phyloP scores from a whole-genome alignment of 2,888 invertebrate genomes.

The Empis stercorea region DNA sequence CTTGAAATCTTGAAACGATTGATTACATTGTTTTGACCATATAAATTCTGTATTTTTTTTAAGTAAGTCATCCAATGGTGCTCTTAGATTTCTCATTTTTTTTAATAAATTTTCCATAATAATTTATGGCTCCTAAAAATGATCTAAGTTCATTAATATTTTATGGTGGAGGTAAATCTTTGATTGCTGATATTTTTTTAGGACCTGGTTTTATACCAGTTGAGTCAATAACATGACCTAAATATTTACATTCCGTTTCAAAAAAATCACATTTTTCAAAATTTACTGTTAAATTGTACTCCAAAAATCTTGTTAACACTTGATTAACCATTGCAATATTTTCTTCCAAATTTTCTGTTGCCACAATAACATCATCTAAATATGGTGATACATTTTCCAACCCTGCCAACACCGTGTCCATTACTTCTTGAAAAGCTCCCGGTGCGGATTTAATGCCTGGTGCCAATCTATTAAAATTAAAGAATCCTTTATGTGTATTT shows the following conservation, averaged over 20 bases:
- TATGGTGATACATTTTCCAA: constrained; percentile 8
- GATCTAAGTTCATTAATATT: constrained; percentile 6
- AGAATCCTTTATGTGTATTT: constrained; percentile 11
- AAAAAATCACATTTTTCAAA: constrained; percentile 11
- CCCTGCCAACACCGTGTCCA: constrained; percentile 11
- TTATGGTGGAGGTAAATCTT: constrained; percentile 4
- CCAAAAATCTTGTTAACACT: constrained; percentile 6
- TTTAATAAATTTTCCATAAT: constrained; percentile 10
- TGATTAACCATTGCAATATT: constrained; percentile 5
- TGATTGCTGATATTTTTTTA: constrained; percentile 1
- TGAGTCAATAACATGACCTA: constrained; percentile 9
- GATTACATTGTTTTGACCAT: constrained; percentile 9
- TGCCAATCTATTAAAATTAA: constrained; percentile 11
- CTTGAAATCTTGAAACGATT: constrained; percentile 12
- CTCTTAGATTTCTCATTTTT: not conserved
- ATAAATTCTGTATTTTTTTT: constrained; percentile 6
- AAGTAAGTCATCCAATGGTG: constrained; percentile 9
- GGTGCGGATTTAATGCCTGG: constrained; percentile 14
- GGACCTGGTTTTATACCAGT: constrained; percentile 4
- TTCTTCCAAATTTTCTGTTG: too few species aligned
- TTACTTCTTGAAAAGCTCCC: constrained; percentile 12
- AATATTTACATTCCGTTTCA: constrained; percentile 5
- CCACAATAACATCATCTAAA: constrained; percentile 13
- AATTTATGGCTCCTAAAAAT: constrained; percentile 10
- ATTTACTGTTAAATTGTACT: constrained; percentile 7